Evolutionary conservation across 1,140 invertebrate species (phyloP).

Genomic region (Batillaria attramentaria): DNA sequence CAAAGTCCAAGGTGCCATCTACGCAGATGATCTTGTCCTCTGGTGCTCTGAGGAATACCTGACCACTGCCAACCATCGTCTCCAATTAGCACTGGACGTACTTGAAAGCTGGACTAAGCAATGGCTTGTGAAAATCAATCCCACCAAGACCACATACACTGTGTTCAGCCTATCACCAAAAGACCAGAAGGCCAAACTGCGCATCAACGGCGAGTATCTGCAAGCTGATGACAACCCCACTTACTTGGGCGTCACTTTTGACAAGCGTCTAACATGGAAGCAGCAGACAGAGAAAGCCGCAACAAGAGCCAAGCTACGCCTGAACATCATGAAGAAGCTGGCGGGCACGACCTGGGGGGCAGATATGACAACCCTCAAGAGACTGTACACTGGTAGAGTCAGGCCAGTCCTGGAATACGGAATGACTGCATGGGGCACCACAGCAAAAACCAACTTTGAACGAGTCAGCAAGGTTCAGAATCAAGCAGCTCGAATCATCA

Average conservation of each 20-base stretch:
- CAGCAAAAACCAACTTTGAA: slow-evolving; percentile 30
- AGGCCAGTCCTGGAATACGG: slow-evolving; percentile 30
- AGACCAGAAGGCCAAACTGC: slow-evolving; percentile 10
- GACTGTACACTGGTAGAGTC: slow-evolving; percentile 5
- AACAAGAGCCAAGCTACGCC: neutral
- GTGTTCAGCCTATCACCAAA: slow-evolving; percentile 6
- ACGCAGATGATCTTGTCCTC: slow-evolving; percentile 39
- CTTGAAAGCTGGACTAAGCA: slow-evolving; percentile 7
- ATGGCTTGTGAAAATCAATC: slow-evolving; percentile 17
- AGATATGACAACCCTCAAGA: neutral
- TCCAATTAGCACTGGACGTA: neutral
- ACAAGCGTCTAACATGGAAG: slow-evolving; percentile 6
- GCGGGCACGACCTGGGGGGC: neutral
- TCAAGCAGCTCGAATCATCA: slow-evolving; percentile 33
- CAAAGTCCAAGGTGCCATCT: slow-evolving; percentile 26
- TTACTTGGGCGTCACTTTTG: neutral
- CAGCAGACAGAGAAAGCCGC: neutral
- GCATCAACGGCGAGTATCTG: neutral
- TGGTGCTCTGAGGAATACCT: slow-evolving; percentile 31
- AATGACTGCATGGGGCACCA: slow-evolving; percentile 21
- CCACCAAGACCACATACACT: slow-evolving; percentile 17
- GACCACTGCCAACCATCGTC: slow-evolving; percentile 12
- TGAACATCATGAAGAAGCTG: slow-evolving; percentile 14
- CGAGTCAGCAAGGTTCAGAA: slow-evolving; percentile 32
- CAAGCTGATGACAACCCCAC: neutral